phyloP scores from a whole-genome alignment of 2,797 vertebrate genomes.

The Pygocentrus nattereri region DNA sequence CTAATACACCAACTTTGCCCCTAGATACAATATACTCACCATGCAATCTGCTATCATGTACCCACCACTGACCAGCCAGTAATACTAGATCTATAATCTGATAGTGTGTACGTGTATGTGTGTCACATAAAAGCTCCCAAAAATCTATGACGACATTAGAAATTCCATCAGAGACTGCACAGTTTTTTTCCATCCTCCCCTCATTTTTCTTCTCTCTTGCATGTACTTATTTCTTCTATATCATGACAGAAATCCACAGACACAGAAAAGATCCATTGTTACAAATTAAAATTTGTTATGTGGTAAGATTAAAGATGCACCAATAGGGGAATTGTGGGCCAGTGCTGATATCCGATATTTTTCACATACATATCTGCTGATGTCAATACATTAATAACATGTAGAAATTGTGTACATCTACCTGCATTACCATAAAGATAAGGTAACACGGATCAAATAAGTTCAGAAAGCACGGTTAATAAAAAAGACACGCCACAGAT shows the following conservation, averaged over 20 bases:
- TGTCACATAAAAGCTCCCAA: slow-evolving; percentile 21
- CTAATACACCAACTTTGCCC: slow-evolving; percentile 28
- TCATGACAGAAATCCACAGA: not conserved
- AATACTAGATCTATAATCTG: slow-evolving; percentile 35
- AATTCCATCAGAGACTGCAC: slow-evolving; percentile 17
- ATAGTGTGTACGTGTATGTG: not conserved
- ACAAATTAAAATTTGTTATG: no score
- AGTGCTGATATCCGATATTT: no score
- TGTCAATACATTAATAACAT: no score
- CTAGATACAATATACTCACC: slow-evolving; percentile 31
- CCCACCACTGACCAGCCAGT: slow-evolving; percentile 9
- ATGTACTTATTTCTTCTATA: not conserved
- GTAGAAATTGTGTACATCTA: no score
- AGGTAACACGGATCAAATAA: no score
- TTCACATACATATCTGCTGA: no score
- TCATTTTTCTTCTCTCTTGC: not conserved
- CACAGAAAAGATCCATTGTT: not conserved
- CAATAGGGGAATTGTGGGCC: no score
- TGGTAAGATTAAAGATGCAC: no score
- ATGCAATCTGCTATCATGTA: slow-evolving; percentile 35
- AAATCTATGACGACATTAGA: slow-evolving; percentile 33
- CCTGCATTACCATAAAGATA: no score
- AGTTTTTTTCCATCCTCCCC: not conserved
- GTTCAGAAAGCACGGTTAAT: no score
- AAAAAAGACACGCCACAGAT: no score